Evolutionary conservation across 2,888 invertebrate species (phyloP).

Genomic region (Tipula lateralis): DNA sequence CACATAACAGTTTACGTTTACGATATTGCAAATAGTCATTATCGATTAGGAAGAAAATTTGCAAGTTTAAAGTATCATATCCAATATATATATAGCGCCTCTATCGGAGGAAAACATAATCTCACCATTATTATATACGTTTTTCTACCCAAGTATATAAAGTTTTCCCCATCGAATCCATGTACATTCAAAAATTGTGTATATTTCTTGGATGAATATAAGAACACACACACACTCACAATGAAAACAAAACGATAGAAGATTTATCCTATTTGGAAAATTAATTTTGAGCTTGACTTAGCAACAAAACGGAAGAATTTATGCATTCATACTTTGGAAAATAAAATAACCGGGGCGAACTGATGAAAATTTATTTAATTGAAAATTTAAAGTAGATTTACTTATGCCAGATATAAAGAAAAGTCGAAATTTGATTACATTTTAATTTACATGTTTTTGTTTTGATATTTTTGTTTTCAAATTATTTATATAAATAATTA

Average conservation of each 20-base stretch:
- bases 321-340: background rate
- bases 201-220: background rate
- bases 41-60: background rate
- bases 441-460: background rate
- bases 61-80: background rate
- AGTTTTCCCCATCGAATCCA: too few relatives aligned
- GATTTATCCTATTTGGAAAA: background rate
- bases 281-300: constrained; percentile 13
- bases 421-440: constrained; percentile 11
- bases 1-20: background rate
- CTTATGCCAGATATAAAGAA: background rate
- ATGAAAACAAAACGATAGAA: background rate
- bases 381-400: background rate
- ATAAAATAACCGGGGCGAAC: background rate
- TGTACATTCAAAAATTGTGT: background rate
- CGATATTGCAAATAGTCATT: constrained; percentile 9
- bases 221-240: background rate
- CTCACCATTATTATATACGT: background rate
- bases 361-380: background rate
- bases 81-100: background rate
- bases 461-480: too few relatives aligned
- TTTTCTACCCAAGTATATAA: background rate
- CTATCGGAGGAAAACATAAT: background rate
- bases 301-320: background rate
- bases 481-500: too few relatives aligned